Evolutionary conservation across 2,888 invertebrate genomes (phyloP).

Genomic region (Eurytoma californica): DNA sequence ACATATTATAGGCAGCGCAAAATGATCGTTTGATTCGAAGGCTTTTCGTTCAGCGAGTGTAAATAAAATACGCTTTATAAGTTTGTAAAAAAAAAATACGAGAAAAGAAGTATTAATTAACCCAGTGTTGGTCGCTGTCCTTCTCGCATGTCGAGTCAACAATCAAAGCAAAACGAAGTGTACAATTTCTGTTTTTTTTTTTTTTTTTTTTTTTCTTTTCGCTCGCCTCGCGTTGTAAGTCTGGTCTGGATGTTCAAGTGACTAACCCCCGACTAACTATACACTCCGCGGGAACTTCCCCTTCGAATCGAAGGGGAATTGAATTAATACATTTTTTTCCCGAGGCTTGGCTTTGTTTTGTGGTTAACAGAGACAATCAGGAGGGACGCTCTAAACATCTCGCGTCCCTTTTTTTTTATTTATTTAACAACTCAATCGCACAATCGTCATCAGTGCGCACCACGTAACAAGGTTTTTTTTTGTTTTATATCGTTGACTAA

Average conservation of each 20-base stretch:
- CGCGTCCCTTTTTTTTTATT: too few relatives aligned
- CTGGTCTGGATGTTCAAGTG: conserved; percentile 64
- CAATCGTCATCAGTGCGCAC: conserved; percentile 1
- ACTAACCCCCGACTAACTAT: conserved; percentile 70
- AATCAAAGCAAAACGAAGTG: conserved; percentile 25
- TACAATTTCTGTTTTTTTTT: too few relatives aligned
- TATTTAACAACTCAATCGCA: too few relatives aligned
- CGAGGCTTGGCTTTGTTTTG: conserved; percentile 42
- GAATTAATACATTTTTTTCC: conserved; percentile 27
- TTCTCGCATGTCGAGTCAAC: conserved; percentile 51
- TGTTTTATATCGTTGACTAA: not conserved
- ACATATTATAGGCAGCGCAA: conserved; percentile 20
- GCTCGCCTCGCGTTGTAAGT: conserved; percentile 73
- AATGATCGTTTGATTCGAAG: conserved; percentile 20
- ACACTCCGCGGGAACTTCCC: conserved; percentile 41
- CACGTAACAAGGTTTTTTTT: conserved; percentile 6
- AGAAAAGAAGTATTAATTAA: conserved; percentile 46
- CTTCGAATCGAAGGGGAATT: not conserved
- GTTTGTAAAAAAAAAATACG: conserved; percentile 10
- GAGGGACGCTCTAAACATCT: too few relatives aligned
- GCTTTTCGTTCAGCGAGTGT: conserved; percentile 10
- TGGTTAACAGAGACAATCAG: too few relatives aligned
- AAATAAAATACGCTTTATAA: conserved; percentile 49
- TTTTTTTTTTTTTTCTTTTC: not conserved
- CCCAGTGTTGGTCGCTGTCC: conserved; percentile 52